Evolutionary conservation across 2,888 invertebrate species (phyloP).

Genomic region (Andrena hattorfiana): DNA sequence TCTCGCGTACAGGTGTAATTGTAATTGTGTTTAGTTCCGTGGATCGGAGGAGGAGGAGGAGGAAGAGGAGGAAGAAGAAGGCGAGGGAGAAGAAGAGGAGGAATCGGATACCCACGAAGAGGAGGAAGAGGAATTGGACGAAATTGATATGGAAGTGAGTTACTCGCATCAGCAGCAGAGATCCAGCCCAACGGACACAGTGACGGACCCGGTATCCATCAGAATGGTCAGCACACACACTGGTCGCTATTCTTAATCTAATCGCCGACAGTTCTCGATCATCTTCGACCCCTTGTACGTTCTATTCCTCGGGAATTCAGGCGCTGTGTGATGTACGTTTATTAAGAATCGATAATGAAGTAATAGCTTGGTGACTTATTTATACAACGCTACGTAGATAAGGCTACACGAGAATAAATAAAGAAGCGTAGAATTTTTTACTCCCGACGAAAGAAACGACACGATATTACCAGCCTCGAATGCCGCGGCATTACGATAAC

Average conservation of each 20-base stretch:
- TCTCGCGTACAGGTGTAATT: not conserved
- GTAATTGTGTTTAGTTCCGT: slow-evolving; percentile 55
- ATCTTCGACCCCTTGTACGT: not conserved
- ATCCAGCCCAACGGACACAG: slow-evolving; percentile 82
- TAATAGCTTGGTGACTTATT: slow-evolving; percentile 7
- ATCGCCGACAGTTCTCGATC: not conserved
- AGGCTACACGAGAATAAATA: slow-evolving; percentile 15
- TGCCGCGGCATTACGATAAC: not conserved
- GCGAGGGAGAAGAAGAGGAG: slow-evolving; percentile 83
- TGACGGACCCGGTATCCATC: slow-evolving; percentile 81
- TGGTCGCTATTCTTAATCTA: slow-evolving; percentile 74
- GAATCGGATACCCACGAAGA: slow-evolving; percentile 84
- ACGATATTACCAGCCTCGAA: not conserved
- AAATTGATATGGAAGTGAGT: slow-evolving; percentile 84
- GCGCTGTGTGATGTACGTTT: not conserved
- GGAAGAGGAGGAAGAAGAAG: slow-evolving; percentile 83
- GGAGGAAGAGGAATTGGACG: slow-evolving; percentile 84
- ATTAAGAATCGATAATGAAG: not conserved
- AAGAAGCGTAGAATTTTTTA: slow-evolving; percentile 7
- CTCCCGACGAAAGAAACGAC: not conserved
- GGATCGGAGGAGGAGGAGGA: slow-evolving; percentile 70
- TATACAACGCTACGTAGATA: not conserved
- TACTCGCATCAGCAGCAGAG: slow-evolving; percentile 83
- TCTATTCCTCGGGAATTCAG: not conserved
- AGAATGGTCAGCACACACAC: slow-evolving; percentile 81